Base-by-base conservation (phyloP, 2,888 invertebrate species). In the Frankliniella intonsa region DNA sequence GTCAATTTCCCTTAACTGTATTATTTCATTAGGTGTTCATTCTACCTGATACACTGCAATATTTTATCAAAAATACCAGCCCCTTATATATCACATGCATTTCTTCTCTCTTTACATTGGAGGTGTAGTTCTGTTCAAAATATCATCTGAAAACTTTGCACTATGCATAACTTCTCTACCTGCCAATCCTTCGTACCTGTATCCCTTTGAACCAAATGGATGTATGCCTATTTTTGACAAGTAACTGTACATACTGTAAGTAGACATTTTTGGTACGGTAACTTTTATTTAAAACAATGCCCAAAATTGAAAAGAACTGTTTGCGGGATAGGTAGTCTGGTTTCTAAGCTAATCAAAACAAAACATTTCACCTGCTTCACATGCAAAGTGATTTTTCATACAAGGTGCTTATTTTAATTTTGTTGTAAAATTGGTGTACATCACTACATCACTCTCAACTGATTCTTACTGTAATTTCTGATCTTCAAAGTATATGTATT, bases 111-210 rank as follows among this genome's bases (percentile, higher is more conserved):
- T 38, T 38, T 38, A 38, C 38, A 38, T 38, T 38, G 38, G 38
- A 38, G 5, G 38, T 38, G 38, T 38, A 38, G 38, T 3, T 3
- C 38, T 38, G 38, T 38, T 38, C 5, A 38, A 38, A 38, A 38
- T 38, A 38, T 38, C 38, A 38, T 38, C 2, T 38, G 38, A 38
- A 38, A 38, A 38, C 38, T 3, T 38, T 38, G 69, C 69, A 76
- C 69, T 22, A 25, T 76, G 69, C 69, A 22, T 76, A 10, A 76
- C 25, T 76, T 76, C 22, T 76, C 69, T 76, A 76, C 69, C 69
- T 76, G 69, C 69, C 69, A 76, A 76, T 76, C 69, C 69, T 25
- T 76, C 22, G 69, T 76, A 76, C 69, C 69, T 76, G 69, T 76
- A 76, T 76, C 69, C 69, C 14, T 62, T 62, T 76, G 69, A 76